Base-by-base conservation (phyloP, 1,140 invertebrate genomes). In the Macrobrachium rosenbergii region DNA sequence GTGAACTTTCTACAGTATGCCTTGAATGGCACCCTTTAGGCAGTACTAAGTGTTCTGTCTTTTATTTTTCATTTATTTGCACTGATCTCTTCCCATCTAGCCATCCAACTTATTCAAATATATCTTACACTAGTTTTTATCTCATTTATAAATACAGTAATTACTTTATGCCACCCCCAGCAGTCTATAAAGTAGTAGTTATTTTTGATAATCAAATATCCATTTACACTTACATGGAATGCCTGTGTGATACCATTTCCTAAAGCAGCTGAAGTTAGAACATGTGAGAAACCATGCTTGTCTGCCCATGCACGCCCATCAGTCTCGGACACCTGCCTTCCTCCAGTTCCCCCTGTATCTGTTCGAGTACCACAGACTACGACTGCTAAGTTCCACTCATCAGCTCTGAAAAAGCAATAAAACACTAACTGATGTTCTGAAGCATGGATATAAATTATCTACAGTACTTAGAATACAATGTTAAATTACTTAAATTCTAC, bases 291-390 rank as follows among this genome's bases (percentile, higher is more conserved):
- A 58, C 64, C 82, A 82, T 88, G 83, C 60, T 81, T 80, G 8
- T 87, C 89, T 19, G 89, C 89, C 89, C 89, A 90, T 12, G 67
- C 64, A 23, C 84, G 58, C 21, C 88, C 89, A 45, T 89, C 89
- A 21, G 69, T 72, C 45, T 89, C 89, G 8, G 85, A 82, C 37
- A 89, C 86, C 67, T 89, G 89, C 37, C 81, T 80, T 37, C 83
- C 89, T 76, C 83, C 82, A n/a, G 78, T 73, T 19, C 87, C 87
- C 6, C 87, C 87, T 17, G 87, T 88, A 52, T 88, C 87, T 16
- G 81, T 83, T 19, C 87, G 81, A 7, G 80, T 88, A 19, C 87
- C 87, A 58, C 63, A 78, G 17, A 80, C 87, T 43, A 88, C 87
- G 23, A 88, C 82, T 21, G 64, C 81, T 43, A 88, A 28, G 58